Base-by-base conservation (phyloP, 2,888 invertebrate species). In the Proisotoma minuta region DNA sequence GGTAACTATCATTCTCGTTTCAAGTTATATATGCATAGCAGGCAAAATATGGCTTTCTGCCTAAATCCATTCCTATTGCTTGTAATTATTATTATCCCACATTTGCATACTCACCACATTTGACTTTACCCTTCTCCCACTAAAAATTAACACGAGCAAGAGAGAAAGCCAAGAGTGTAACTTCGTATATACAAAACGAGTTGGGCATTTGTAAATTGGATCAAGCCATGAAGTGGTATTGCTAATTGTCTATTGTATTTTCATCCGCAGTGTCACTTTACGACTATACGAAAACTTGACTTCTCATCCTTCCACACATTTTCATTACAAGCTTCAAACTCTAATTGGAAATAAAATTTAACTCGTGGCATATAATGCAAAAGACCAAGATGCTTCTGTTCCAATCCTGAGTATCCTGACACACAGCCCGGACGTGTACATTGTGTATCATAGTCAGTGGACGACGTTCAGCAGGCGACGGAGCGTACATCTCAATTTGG, bases 401-500 rank as follows among this genome's bases (percentile, higher is more conserved):
- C n/a, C n/a, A 8, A 12, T 18, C 10, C 48, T 18, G 18, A 10
- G 48, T 10, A 22, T 48, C 4, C 34, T 8, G 20, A 34, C 20
- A 22, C 10, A 23, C n/a, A 34, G 10, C 24, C 39, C 53, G n/a
- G 29, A 39, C 26, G 29, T 24, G 23, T 20, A 39, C 22, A 4
- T 53, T 51, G n/a, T 5, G 3, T 20, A 12, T 10, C 23, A 29
- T 47, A 18, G 18, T 50, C n/a, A 23, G 28, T 34, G 56, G 22
- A 22, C n/a, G 43, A 24, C 40, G 29, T 61, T 26, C 22, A 40
- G 54, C 28, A 59, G 61, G 63, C 63, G 63, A 61, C 54, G 56
- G 63, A 61, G 61, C 67, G 64, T 63, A 60, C 60, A 60, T 60
- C 63, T 63, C 63, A 63, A 60, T 63, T 63, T 57, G 57, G 56